These are phyloP conservation scores for Aptenodytes patagonicus DNA, from an alignment of 2,113 vertebrate species.

Conservation along the genomic window DNA sequence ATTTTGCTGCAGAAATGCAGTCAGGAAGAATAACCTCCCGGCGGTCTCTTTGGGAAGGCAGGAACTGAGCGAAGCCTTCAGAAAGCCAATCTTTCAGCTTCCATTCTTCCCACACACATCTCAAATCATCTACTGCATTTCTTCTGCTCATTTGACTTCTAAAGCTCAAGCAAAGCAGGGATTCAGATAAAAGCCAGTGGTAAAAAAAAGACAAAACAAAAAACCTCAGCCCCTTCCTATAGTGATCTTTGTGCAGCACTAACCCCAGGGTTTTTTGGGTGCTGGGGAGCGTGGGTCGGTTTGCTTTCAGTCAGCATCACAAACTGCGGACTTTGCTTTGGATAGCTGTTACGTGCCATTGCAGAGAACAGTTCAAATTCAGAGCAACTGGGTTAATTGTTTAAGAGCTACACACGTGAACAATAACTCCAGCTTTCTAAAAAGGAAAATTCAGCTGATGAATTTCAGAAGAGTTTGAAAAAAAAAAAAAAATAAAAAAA, in stretches of 20 bases:
- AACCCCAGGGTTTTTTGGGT: slow-evolving; percentile 41
- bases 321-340: not conserved
- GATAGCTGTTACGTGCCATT: not conserved
- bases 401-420: not conserved
- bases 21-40: slow-evolving; percentile 38
- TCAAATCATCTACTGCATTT: slow-evolving; percentile 57
- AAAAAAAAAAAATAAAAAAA: not conserved
- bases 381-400: not conserved
- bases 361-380: not conserved
- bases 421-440: not conserved
- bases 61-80: slow-evolving; percentile 37
- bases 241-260: slow-evolving; percentile 48
- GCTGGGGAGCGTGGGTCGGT: not conserved
- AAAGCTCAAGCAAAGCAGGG: slow-evolving; percentile 41
- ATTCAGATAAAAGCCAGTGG: slow-evolving; percentile 50
- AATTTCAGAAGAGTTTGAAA: not conserved
- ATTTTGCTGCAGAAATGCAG: slow-evolving; percentile 9
- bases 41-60: not conserved
- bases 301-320: slow-evolving; percentile 18
- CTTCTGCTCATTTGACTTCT: slow-evolving; percentile 66
- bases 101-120: slow-evolving; percentile 58
- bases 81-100: slow-evolving; percentile 49
- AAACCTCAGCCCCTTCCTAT: not conserved
- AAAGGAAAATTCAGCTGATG: not conserved
- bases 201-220: not conserved